A percentile compares a stretch with the other conserved stretches of the same genome.
Evolutionary conservation across 2,797 vertebrate species (phyloP).

Genomic region (Manis javanica): DNA sequence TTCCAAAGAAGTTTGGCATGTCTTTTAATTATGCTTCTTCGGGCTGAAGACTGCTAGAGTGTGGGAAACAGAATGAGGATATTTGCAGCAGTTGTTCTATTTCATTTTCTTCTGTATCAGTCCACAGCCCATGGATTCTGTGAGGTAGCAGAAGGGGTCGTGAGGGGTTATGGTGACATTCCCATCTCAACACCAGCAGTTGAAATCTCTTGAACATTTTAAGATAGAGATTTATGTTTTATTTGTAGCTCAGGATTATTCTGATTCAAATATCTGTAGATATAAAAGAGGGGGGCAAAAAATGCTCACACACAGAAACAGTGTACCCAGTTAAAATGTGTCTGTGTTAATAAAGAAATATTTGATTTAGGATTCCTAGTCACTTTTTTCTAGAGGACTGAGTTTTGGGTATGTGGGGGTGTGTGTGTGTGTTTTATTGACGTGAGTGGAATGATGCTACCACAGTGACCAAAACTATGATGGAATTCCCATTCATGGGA

Average conservation of each 20-base stretch:
- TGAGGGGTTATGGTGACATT: constrained; percentile 17
- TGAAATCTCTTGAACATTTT: constrained; percentile 49
- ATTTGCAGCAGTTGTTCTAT: background rate
- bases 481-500: constrained; percentile 80
- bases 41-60: background rate
- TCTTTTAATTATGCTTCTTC: constrained; percentile 52
- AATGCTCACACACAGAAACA: background rate
- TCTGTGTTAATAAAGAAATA: background rate
- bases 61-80: constrained; percentile 16
- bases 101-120: constrained; percentile 48
- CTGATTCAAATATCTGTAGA: constrained; percentile 57
- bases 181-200: background rate
- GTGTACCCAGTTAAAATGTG: constrained; percentile 46
- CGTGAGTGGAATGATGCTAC: constrained; percentile 75
- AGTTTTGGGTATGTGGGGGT: background rate
- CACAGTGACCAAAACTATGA: constrained; percentile 78
- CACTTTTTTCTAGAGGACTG: constrained; percentile 18
- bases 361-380: constrained; percentile 70
- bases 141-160: background rate
- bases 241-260: constrained; percentile 4
- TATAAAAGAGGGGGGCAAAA: background rate
- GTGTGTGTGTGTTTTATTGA: constrained; percentile 63
- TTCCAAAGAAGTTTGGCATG: background rate
- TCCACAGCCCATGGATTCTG: background rate
- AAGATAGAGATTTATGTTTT: constrained; percentile 16